Conservation (phyloP, 2,113 vertebrate species). For the Bagarius yarrelli region DNA sequence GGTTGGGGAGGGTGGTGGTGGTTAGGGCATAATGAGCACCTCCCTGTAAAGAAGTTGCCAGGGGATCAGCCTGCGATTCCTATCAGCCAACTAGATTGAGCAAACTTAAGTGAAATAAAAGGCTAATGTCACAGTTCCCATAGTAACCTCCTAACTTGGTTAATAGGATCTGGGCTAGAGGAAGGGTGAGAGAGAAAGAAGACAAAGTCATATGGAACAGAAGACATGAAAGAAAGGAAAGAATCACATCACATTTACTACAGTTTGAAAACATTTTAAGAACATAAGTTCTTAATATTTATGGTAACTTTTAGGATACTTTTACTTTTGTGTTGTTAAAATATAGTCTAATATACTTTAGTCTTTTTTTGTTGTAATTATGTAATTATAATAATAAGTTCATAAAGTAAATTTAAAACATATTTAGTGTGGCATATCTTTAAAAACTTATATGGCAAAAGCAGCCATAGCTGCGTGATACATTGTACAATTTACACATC, state of each 20-base stretch:
- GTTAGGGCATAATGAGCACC: constrained; percentile 21
- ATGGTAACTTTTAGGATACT: background rate
- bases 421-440: background rate
- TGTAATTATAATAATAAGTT: no score
- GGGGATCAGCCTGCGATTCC: constrained; percentile 47
- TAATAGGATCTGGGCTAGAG: constrained; percentile 61
- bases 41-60: constrained; percentile 47
- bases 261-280: no score
- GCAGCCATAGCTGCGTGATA: background rate
- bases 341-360: no score
- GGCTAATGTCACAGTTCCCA: constrained; percentile 63
- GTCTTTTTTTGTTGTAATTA: no score
- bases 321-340: no score
- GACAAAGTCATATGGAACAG: constrained; percentile 17
- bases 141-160: constrained; percentile 71
- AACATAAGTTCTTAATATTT: no score
- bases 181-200: constrained; percentile 34
- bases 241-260: background rate
- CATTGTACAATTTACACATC: background rate
- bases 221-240: background rate
- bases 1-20: constrained; percentile 10
- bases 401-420: background rate
- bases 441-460: background rate
- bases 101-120: constrained; percentile 54
- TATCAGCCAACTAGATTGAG: constrained; percentile 52